Percentiles rank a stretch among this genome's conserved stretches.
These are phyloP conservation scores for Zaprionus capensis DNA, from an alignment of 1,140 invertebrate genomes.

Conservation along the genomic window DNA sequence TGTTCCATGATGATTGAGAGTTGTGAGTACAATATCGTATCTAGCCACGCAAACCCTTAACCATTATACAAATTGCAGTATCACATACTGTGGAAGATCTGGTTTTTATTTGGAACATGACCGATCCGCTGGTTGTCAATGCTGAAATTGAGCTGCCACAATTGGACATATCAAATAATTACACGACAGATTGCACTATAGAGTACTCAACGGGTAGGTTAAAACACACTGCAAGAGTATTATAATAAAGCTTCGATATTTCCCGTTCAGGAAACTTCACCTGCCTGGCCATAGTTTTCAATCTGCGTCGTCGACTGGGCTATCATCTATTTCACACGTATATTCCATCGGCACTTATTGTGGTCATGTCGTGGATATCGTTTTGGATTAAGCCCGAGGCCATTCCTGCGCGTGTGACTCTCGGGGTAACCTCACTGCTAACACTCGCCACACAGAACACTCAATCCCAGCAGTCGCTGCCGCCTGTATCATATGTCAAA, in stretches of 20 bases:
- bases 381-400: constrained; percentile 97
- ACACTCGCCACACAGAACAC: constrained; percentile 95
- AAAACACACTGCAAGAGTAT: not conserved
- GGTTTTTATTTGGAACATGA: constrained; percentile 95
- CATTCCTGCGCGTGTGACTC: constrained; percentile 87
- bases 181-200: constrained; percentile 94
- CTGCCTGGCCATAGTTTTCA: constrained; percentile 93
- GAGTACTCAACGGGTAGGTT: constrained; percentile 92
- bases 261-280: constrained; percentile 90
- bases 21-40: constrained; percentile 86
- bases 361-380: constrained; percentile 97
- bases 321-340: constrained; percentile 96
- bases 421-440: constrained; percentile 92
- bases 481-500: constrained; percentile 95
- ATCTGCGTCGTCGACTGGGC: constrained; percentile 91
- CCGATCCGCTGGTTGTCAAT: constrained; percentile 93
- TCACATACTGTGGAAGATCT: constrained; percentile 93
- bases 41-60: not conserved
- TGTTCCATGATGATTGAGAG: constrained; percentile 97
- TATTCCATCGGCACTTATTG: constrained; percentile 94
- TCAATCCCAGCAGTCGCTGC: constrained; percentile 94
- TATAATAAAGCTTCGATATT: not conserved
- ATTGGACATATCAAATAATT: constrained; percentile 93
- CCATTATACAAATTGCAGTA: constrained; percentile 85
- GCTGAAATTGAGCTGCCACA: constrained; percentile 94